Percentiles rank a stretch among this genome's conserved stretches.
Evolutionary conservation across 2,888 invertebrate species (phyloP).

Genomic region (Acleris emargana): DNA sequence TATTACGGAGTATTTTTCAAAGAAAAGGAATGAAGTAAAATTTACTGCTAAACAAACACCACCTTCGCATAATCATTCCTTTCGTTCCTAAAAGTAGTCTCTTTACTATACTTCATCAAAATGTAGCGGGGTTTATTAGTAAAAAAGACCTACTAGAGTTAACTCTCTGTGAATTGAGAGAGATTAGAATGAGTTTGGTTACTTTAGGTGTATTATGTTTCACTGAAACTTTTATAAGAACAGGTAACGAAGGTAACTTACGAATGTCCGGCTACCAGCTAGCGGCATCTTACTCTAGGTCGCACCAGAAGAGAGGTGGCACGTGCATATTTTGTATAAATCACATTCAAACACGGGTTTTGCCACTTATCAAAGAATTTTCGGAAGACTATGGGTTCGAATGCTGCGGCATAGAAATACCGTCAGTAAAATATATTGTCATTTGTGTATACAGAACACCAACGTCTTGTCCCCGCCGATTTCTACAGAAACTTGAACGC

Average conservation of each 20-base stretch:
- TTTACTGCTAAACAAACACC: too few species aligned
- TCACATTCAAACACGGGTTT: not conserved
- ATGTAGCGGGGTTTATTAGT: not conserved
- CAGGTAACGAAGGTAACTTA: not conserved
- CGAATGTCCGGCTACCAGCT: not conserved
- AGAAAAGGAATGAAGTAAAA: too few species aligned
- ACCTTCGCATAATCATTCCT: not conserved
- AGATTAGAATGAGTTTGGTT: too few species aligned
- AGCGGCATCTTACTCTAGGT: not conserved
- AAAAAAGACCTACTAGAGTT: not conserved
- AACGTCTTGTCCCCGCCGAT: not conserved
- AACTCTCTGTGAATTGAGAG: not conserved
- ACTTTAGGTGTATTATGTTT: not conserved
- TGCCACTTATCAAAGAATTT: not conserved
- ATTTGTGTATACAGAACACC: slow-evolving; percentile 12
- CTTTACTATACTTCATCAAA: not conserved
- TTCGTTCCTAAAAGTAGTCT: not conserved
- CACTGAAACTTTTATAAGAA: not conserved
- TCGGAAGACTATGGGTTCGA: slow-evolving; percentile 9
- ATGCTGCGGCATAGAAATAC: slow-evolving; percentile 28
- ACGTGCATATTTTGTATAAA: slow-evolving; percentile 1
- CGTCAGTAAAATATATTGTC: slow-evolving; percentile 7
- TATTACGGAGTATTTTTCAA: too few species aligned
- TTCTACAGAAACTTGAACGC: slow-evolving; percentile 9
- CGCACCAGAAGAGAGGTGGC: slow-evolving; percentile 3